These are phyloP conservation scores for Drosophila tristis DNA, from an alignment of 1,140 invertebrate genomes.

Conservation along the genomic window DNA sequence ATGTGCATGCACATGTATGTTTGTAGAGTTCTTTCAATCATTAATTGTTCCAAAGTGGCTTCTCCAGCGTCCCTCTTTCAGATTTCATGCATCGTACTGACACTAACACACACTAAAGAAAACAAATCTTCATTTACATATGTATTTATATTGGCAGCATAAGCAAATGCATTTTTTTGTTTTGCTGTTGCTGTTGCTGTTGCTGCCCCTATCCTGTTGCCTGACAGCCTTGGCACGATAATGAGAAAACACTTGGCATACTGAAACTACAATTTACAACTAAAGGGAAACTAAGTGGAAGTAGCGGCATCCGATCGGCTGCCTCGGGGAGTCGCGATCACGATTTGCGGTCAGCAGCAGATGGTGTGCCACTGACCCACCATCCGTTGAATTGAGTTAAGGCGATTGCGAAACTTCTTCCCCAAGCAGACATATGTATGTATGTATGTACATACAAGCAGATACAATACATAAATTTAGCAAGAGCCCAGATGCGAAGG, in stretches of 20 bases:
- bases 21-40: too few relatives aligned
- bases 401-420: conserved; percentile 10
- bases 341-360: conserved; percentile 51
- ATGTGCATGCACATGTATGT: neutral
- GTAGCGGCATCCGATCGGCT: neutral
- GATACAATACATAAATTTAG: conserved; percentile 33
- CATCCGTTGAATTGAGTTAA: conserved; percentile 11
- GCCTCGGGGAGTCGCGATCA: conserved; percentile 33
- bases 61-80: too few relatives aligned
- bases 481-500: conserved; percentile 4
- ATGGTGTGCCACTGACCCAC: conserved; percentile 39
- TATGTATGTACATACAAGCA: too few relatives aligned
- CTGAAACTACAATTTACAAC: conserved; percentile 13
- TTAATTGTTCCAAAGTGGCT: too few relatives aligned
- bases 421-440: neutral
- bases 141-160: neutral
- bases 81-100: too few relatives aligned
- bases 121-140: too few relatives aligned
- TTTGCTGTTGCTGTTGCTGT: neutral
- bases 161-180: conserved; percentile 1
- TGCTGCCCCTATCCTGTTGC: neutral
- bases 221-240: neutral
- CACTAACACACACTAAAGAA: too few relatives aligned
- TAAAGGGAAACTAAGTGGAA: conserved; percentile 7
- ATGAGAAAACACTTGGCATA: conserved; percentile 30